These are phyloP conservation scores for Synergus itoensis DNA, from an alignment of 2,888 invertebrate genomes.

Conservation along the genomic window DNA sequence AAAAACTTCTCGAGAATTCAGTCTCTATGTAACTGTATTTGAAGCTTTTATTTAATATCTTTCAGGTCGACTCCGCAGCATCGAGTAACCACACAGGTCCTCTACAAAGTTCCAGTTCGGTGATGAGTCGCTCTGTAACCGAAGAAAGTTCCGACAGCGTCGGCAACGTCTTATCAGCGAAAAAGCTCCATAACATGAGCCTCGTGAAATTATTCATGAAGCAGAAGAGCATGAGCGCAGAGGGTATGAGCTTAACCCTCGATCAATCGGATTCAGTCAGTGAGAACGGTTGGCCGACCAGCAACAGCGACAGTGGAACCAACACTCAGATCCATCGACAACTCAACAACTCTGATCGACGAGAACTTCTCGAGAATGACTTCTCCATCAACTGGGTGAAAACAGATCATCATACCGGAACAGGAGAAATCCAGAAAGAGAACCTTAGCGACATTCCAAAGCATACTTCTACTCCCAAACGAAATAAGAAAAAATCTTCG, in stretches of 20 bases:
- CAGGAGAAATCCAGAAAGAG: slow-evolving; percentile 59
- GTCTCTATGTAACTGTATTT: neutral
- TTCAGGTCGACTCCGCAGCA: slow-evolving; percentile 73
- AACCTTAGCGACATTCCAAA: slow-evolving; percentile 56
- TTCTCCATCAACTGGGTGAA: slow-evolving; percentile 76
- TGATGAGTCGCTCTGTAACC: slow-evolving; percentile 73
- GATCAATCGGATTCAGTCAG: slow-evolving; percentile 86
- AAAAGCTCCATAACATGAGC: slow-evolving; percentile 86
- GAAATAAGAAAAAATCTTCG: slow-evolving; percentile 79
- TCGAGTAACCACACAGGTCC: slow-evolving; percentile 70
- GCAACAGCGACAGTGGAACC: slow-evolving; percentile 82
- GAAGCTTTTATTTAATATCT: neutral
- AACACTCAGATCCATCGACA: slow-evolving; percentile 76
- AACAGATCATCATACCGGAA: slow-evolving; percentile 64
- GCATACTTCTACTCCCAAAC: slow-evolving; percentile 53
- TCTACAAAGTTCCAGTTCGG: slow-evolving; percentile 69
- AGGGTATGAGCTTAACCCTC: slow-evolving; percentile 85
- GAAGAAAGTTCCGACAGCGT: slow-evolving; percentile 73
- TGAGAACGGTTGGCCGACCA: slow-evolving; percentile 86
- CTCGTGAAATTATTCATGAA: slow-evolving; percentile 93
- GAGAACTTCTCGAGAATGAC: slow-evolving; percentile 66
- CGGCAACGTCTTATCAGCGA: slow-evolving; percentile 65
- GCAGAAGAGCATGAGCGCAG: slow-evolving; percentile 91
- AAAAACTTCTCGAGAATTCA: neutral
- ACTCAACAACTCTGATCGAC: slow-evolving; percentile 61